These are phyloP conservation scores for Mythimna pallens DNA, from an alignment of 2,888 invertebrate genomes.

Conservation along the genomic window DNA sequence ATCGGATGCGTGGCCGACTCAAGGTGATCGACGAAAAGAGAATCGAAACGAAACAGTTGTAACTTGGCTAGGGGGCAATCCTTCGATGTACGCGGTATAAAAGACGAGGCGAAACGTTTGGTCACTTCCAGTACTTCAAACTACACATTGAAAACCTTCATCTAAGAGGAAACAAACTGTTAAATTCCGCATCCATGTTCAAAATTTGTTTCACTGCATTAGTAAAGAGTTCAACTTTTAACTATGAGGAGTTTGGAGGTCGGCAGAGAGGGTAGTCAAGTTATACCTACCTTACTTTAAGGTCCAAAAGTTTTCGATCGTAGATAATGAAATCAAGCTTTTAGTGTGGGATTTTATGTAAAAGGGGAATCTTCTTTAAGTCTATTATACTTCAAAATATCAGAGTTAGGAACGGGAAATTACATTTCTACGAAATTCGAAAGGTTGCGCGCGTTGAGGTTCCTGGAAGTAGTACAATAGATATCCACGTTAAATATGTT, in stretches of 20 bases:
- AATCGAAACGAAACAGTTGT: too few species aligned
- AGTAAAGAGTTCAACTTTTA: slow-evolving; percentile 40
- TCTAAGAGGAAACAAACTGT: slow-evolving; percentile 49
- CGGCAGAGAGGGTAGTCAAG: slow-evolving; percentile 14
- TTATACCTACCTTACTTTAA: slow-evolving; percentile 19
- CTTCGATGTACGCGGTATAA: too few species aligned
- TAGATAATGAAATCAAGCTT: slow-evolving; percentile 15
- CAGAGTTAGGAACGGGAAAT: neutral
- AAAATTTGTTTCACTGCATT: slow-evolving; percentile 56
- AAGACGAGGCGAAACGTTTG: neutral
- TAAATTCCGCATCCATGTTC: slow-evolving; percentile 43
- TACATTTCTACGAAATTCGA: neutral
- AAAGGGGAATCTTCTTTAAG: neutral
- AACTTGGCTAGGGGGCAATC: too few species aligned
- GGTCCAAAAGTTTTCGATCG: slow-evolving; percentile 20
- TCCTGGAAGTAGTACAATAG: too few species aligned
- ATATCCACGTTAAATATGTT: too few species aligned
- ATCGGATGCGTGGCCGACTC: too few species aligned
- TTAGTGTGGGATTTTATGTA: neutral
- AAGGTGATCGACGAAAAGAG: too few species aligned
- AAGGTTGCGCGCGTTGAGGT: neutral
- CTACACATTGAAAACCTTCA: slow-evolving; percentile 24
- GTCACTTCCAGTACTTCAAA: slow-evolving; percentile 11
- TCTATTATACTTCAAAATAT: neutral
- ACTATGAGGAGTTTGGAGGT: slow-evolving; percentile 25